Evolutionary conservation across 1,140 invertebrate species (phyloP).

Genomic region (Aphelinus atriplicis): DNA sequence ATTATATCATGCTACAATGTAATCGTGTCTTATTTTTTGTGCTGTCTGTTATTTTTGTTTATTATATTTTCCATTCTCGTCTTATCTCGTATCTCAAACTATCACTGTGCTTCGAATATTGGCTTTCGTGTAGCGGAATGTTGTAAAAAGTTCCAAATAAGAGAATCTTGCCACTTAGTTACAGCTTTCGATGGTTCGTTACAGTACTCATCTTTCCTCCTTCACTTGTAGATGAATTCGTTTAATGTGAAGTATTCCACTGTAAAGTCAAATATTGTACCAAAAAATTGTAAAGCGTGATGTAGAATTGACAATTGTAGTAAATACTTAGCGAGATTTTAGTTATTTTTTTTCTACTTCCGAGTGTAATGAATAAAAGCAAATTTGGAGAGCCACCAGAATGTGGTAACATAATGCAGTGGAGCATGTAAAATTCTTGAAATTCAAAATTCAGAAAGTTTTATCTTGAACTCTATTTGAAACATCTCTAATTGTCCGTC

Average conservation of each 20-base stretch:
- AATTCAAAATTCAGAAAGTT: slow-evolving; percentile 19
- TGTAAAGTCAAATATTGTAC: slow-evolving; percentile 19
- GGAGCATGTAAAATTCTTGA: slow-evolving; percentile 58
- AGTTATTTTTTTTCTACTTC: not conserved
- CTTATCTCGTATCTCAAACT: slow-evolving; percentile 22
- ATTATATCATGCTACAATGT: slow-evolving; percentile 15
- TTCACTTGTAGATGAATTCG: slow-evolving; percentile 34
- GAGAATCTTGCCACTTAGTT: slow-evolving; percentile 26
- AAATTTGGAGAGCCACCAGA: slow-evolving; percentile 63
- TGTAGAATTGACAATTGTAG: no score
- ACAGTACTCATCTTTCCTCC: slow-evolving; percentile 22
- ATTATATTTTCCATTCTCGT: slow-evolving; percentile 25
- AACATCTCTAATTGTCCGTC: slow-evolving; percentile 29
- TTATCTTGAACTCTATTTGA: slow-evolving; percentile 31
- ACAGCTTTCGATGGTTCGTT: slow-evolving; percentile 34
- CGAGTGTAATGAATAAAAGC: no score
- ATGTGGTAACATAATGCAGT: slow-evolving; percentile 63
- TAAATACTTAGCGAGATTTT: no score
- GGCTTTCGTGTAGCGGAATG: slow-evolving; percentile 36
- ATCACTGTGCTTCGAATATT: slow-evolving; percentile 37
- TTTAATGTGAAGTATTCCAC: slow-evolving; percentile 31
- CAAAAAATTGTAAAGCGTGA: not conserved
- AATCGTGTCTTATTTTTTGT: slow-evolving; percentile 5
- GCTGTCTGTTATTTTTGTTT: slow-evolving; percentile 26
- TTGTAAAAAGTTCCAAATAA: slow-evolving; percentile 31